Base-by-base conservation (phyloP, 2,888 invertebrate species). In the Seira sanloemensis region DNA sequence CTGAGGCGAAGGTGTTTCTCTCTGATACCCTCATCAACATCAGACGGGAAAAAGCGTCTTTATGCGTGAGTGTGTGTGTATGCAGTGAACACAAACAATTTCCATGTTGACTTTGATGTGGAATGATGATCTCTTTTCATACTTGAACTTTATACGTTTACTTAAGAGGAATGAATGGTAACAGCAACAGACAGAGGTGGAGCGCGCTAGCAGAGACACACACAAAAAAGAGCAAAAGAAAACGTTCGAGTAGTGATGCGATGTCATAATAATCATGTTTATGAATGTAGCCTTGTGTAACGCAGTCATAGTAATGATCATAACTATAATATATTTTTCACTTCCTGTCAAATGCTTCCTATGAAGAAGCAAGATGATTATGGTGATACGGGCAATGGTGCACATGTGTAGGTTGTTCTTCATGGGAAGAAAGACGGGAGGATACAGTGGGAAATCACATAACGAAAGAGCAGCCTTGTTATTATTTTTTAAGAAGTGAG, bases 311-410 rank as follows among this genome's bases (percentile, higher is more conserved):
- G 77, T 77, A 71, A 81, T 72, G 58, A 58, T 58, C 58, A 58
- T 58, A 58, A 58, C 58, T 76, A 81, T 81, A 82, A 82, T 82
- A 82, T 82, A 77, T 83, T 73, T 83, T 67, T 83, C 71, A 71
- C 77, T 83, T 82, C 82, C 82, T 72, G 73, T 24, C 12, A 74
- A 74, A 58, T 18, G 9, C n/a, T 58, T 58, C n/a, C n/a, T 18
- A 58, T 9, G 58, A 9, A 58, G 37, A 37, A 5, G 37, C 37
- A 37, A 37, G 37, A 37, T 37, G 37, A 37, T 9, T n/a, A 12
- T 37, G 37, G 37, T 37, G n/a, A n/a, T n/a, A n/a, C n/a, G n/a
- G n/a, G n/a, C n/a, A n/a, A n/a, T n/a, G n/a, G n/a, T n/a, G n/a
- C n/a, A n/a, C n/a, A n/a, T n/a, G n/a, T n/a, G n/a, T n/a, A n/a